A percentile compares a stretch with the other conserved stretches of the same genome.
Conservation (phyloP, 1,140 invertebrate species). For the Eciton burchellii region DNA sequence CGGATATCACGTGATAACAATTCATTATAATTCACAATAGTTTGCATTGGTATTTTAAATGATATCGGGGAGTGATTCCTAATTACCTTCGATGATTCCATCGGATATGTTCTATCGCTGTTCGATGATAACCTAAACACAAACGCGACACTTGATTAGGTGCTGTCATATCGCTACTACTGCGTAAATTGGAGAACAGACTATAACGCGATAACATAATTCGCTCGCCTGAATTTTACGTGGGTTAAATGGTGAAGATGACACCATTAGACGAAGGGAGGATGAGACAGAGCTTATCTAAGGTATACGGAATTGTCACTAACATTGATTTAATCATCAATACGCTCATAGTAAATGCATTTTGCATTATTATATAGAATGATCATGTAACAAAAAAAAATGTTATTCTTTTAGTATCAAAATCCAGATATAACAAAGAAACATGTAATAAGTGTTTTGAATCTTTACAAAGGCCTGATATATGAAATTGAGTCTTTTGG, state of each 20-base stretch:
- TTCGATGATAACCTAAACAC: background rate
- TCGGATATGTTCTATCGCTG: background rate
- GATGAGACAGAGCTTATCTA: constrained; percentile 86
- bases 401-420: constrained; percentile 87
- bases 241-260: constrained; percentile 79
- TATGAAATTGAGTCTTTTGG: constrained; percentile 89
- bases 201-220: background rate
- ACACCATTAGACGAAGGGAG: constrained; percentile 83
- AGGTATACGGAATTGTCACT: constrained; percentile 76
- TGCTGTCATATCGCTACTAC: background rate
- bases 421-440: constrained; percentile 91
- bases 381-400: background rate
- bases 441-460: constrained; percentile 90
- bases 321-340: constrained; percentile 12
- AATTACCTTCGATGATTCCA: background rate
- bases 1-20: background rate
- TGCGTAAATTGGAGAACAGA: background rate
- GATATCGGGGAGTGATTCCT: background rate
- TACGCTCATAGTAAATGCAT: background rate
- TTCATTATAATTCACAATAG: background rate
- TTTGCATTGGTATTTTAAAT: background rate
- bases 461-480: constrained; percentile 90
- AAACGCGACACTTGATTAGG: background rate
- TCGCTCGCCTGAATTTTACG: background rate
- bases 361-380: background rate